These are phyloP conservation scores for Crenuchus spilurus DNA, from an alignment of 2,797 vertebrate species.

Conservation along the genomic window DNA sequence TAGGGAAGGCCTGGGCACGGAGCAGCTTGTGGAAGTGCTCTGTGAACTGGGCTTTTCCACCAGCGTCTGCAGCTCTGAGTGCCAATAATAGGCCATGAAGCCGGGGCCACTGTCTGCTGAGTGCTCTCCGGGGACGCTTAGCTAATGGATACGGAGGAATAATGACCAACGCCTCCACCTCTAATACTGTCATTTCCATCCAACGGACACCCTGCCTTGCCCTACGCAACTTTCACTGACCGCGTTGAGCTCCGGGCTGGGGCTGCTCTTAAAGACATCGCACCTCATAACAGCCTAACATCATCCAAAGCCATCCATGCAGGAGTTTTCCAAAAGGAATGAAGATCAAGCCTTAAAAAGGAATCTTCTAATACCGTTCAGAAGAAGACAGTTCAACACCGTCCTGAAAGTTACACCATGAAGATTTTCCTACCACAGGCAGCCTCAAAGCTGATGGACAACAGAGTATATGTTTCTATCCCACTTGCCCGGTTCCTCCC, in stretches of 20 bases:
- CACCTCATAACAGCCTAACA: conserved; percentile 64
- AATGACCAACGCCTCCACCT: conserved; percentile 70
- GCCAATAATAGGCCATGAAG: conserved; percentile 50
- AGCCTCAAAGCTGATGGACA: conserved; percentile 16
- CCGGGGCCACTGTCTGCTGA: conserved; percentile 45
- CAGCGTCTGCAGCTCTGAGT: conserved; percentile 27
- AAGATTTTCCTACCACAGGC: conserved; percentile 20
- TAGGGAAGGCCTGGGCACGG: background rate
- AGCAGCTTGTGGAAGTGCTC: conserved; percentile 27
- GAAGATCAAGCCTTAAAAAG: background rate
- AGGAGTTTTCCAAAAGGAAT: background rate
- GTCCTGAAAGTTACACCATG: background rate
- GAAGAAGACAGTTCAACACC: background rate
- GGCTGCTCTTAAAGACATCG: conserved; percentile 76
- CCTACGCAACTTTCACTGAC: conserved; percentile 40
- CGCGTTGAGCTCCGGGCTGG: conserved; percentile 62
- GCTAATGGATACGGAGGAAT: conserved; percentile 77
- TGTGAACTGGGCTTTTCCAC: conserved; percentile 33
- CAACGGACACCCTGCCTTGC: conserved; percentile 43
- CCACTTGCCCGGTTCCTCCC: conserved; percentile 23
- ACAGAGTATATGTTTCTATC: conserved; percentile 13
- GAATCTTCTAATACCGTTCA: background rate
- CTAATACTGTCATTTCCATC: conserved; percentile 61
- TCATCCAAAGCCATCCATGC: conserved; percentile 16
- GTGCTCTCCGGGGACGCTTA: conserved; percentile 71